phyloP scores from a whole-genome alignment of 2,113 vertebrate species.

The Salvelinus namaycush region DNA sequence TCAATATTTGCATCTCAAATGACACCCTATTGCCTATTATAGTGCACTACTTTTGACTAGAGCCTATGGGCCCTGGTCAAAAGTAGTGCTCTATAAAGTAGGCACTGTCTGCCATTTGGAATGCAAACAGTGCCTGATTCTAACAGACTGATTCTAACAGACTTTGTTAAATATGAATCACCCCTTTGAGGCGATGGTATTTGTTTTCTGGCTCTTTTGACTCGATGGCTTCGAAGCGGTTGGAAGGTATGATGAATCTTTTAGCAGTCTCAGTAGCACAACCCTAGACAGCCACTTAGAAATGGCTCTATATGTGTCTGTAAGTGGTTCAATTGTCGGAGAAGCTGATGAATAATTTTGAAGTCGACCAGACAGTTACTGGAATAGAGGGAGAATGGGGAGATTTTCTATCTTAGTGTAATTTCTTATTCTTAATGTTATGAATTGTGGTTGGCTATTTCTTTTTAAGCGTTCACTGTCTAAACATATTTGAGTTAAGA shows the following conservation, averaged over 20 bases:
- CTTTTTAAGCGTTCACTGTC: background rate
- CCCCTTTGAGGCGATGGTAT: background rate
- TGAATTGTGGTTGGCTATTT: too few relatives aligned
- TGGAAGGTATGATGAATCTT: conserved; percentile 10
- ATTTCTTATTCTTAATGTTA: background rate
- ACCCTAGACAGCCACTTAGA: conserved; percentile 6
- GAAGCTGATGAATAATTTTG: background rate
- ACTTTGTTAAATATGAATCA: conserved; percentile 5
- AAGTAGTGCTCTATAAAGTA: background rate
- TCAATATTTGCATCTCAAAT: background rate
- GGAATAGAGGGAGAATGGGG: background rate
- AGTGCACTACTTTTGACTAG: too few relatives aligned
- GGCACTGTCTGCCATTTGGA: background rate
- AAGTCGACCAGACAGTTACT: background rate
- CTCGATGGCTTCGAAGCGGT: background rate
- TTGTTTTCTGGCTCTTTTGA: conserved; percentile 18
- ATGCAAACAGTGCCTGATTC: background rate
- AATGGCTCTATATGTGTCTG: conserved; percentile 10
- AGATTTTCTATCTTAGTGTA: background rate
- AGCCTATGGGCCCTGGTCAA: too few relatives aligned
- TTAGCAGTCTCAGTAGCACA: conserved; percentile 11
- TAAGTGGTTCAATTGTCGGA: background rate
- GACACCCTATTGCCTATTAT: background rate
- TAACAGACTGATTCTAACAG: background rate
- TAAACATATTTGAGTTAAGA: too few relatives aligned